A percentile compares a stretch with the other conserved stretches of the same genome.
These are phyloP conservation scores for Sebastiscus albofasciatus DNA, from an alignment of 2,797 vertebrate species.

Conservation along the genomic window DNA sequence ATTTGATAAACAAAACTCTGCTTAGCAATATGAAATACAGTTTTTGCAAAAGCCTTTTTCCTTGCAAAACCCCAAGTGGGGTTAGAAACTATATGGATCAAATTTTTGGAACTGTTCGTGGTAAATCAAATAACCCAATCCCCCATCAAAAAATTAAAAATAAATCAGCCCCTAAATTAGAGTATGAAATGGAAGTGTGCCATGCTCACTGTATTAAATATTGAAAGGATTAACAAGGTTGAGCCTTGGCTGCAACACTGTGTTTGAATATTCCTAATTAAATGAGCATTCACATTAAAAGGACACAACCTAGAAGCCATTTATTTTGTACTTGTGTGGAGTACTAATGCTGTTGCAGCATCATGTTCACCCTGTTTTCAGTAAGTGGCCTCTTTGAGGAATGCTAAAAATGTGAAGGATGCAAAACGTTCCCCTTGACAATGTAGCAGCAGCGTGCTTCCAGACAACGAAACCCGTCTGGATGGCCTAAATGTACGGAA, in stretches of 20 bases:
- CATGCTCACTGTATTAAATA: constrained; percentile 15
- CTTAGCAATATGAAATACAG: not conserved
- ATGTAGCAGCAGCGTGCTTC: constrained; percentile 1
- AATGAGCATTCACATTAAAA: constrained; percentile 9
- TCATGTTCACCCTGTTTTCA: not conserved
- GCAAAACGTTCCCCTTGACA: constrained; percentile 5
- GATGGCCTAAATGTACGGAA: constrained; percentile 24
- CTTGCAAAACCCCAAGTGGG: not conserved
- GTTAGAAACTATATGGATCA: not conserved
- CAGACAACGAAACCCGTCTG: constrained; percentile 3
- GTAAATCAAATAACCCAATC: not conserved
- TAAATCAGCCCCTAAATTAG: constrained; percentile 9
- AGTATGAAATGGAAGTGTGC: not conserved
- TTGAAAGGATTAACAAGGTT: not conserved
- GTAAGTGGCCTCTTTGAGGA: constrained; percentile 3
- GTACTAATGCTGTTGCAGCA: constrained; percentile 3
- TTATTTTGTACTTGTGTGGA: constrained; percentile 2
- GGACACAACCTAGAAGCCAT: constrained; percentile 2
- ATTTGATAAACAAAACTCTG: constrained; percentile 7
- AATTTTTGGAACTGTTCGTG: not conserved
- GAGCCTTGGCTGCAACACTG: constrained; percentile 1
- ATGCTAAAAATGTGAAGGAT: constrained; percentile 10
- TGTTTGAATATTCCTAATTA: constrained; percentile 23
- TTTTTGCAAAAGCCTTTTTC: not conserved
- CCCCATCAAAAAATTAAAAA: not conserved